Conservation (phyloP, 2,113 vertebrate genomes). For the Neolamprologus tretocephalus region DNA sequence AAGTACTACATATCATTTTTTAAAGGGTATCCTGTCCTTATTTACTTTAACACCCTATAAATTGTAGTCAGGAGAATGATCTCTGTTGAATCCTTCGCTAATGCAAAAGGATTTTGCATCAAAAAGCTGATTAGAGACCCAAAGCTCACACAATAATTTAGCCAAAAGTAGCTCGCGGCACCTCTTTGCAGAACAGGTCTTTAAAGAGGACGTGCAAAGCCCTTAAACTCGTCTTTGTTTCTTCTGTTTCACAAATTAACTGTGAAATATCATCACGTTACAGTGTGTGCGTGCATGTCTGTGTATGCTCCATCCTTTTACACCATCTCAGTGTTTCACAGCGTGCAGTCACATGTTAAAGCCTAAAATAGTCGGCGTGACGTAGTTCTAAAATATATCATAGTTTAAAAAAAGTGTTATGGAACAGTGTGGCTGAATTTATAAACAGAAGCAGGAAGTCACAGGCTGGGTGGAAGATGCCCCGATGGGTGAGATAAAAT, state of each 20-base stretch:
- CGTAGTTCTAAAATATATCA: neutral
- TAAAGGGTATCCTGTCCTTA: neutral
- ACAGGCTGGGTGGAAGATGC: neutral
- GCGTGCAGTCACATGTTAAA: neutral
- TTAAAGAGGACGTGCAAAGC: neutral
- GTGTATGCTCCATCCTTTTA: neutral
- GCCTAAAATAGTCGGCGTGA: neutral
- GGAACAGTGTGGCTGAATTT: neutral
- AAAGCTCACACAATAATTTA: neutral
- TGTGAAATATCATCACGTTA: neutral
- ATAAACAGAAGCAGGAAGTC: neutral
- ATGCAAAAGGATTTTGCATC: neutral
- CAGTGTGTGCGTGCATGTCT: neutral
- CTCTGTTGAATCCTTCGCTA: neutral
- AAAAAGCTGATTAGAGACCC: neutral
- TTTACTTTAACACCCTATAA: neutral
- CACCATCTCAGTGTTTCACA: neutral
- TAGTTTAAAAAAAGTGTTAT: neutral
- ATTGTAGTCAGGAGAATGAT: neutral
- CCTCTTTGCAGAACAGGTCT: neutral
- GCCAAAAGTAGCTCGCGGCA: neutral
- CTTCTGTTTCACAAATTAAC: neutral
- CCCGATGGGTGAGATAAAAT: neutral
- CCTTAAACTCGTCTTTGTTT: neutral
- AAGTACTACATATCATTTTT: neutral